Evolutionary conservation across 92 coral and sea anemone species (phyloP).

Genomic region (Palythoa grandis): DNA sequence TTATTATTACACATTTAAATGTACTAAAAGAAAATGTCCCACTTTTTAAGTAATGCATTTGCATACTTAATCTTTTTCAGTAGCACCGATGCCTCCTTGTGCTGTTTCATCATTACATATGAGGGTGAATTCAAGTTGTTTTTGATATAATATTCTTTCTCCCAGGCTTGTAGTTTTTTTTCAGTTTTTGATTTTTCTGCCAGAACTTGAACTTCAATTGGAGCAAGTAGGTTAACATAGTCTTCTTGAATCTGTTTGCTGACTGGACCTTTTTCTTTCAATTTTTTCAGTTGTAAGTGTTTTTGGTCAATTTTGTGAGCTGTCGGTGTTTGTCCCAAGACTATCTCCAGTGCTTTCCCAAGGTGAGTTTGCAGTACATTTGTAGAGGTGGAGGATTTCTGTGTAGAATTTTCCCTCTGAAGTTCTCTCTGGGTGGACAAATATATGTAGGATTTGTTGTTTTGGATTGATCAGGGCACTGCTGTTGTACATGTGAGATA

Average conservation of each 20-base stretch:
- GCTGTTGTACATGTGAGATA: background rate
- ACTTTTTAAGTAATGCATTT: conserved; percentile 41
- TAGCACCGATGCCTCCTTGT: conserved; percentile 38
- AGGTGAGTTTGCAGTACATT: conserved; percentile 9
- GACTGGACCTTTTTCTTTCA: background rate
- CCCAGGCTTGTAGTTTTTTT: conserved; percentile 52
- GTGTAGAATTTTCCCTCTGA: background rate
- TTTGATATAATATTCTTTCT: conserved; percentile 41
- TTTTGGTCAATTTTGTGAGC: conserved; percentile 15
- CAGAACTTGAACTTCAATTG: conserved; percentile 53
- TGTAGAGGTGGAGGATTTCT: background rate
- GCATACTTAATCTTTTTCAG: conserved; percentile 27
- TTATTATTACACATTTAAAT: too few relatives aligned
- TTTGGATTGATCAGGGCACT: background rate
- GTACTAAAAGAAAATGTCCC: conserved; percentile 28
- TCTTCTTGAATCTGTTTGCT: conserved; percentile 40
- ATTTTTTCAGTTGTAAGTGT: conserved; percentile 18
- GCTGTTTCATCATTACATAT: conserved; percentile 41
- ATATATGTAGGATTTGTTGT: background rate
- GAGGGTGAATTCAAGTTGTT: conserved; percentile 57
- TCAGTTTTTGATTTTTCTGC: conserved; percentile 43
- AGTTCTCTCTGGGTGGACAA: background rate
- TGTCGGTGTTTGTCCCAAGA: conserved; percentile 1
- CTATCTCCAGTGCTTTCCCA: conserved; percentile 13
- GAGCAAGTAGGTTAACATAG: conserved; percentile 43